phyloP scores from a whole-genome alignment of 2,113 vertebrate species.

The Thunnus maccoyii region DNA sequence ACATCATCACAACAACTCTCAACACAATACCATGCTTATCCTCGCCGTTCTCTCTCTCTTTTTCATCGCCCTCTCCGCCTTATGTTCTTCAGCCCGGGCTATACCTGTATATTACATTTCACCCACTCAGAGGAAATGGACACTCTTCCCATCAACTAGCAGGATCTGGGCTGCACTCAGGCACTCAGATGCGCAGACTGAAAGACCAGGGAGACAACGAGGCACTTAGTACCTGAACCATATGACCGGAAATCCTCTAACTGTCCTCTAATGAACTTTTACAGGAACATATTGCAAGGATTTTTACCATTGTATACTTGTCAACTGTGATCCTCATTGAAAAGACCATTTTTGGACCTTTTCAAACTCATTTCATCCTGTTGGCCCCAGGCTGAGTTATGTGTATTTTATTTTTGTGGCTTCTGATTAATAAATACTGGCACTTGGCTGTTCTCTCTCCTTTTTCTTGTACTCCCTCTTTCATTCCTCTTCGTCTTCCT shows the following conservation, averaged over 20 bases:
- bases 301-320: not conserved
- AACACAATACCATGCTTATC: slow-evolving; percentile 11
- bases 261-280: slow-evolving; percentile 55
- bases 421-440: slow-evolving; percentile 62
- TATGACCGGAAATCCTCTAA: slow-evolving; percentile 49
- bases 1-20: not conserved
- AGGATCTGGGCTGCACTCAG: slow-evolving; percentile 59
- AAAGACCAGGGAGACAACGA: slow-evolving; percentile 60
- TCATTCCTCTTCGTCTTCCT: not conserved
- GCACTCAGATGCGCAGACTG: slow-evolving; percentile 53
- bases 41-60: slow-evolving; percentile 10
- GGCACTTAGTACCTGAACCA: slow-evolving; percentile 57
- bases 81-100: slow-evolving; percentile 33
- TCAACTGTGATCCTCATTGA: not conserved
- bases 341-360: not conserved
- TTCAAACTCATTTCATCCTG: slow-evolving; percentile 12
- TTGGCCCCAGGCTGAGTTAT: slow-evolving; percentile 27
- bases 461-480: slow-evolving; percentile 1
- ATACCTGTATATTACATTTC: slow-evolving; percentile 78
- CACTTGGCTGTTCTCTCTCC: slow-evolving; percentile 43
- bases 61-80: slow-evolving; percentile 27
- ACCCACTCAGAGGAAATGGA: slow-evolving; percentile 81
- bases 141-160: slow-evolving; percentile 62
- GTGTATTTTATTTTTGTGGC: slow-evolving; percentile 36
- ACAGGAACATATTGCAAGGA: not conserved